Percentiles rank a stretch among this genome's conserved stretches.
These are phyloP conservation scores for Poecile atricapillus DNA, from an alignment of 2,113 vertebrate species.

Conservation along the genomic window DNA sequence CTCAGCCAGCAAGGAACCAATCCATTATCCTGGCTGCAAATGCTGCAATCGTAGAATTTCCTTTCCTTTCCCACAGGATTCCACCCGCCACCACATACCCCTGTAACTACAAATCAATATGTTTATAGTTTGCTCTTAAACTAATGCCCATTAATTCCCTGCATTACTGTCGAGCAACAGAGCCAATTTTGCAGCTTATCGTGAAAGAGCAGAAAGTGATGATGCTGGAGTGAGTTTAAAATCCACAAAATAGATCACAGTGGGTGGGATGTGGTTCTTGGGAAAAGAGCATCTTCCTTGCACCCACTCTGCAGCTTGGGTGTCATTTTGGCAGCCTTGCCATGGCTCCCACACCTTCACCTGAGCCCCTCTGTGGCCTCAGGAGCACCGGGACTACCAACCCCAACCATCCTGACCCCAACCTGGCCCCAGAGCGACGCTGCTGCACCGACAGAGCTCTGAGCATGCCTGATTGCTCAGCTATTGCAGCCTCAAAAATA, in stretches of 20 bases:
- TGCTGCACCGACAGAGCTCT: neutral
- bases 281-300: slow-evolving; percentile 27
- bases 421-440: rapidly evolving
- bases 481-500: neutral
- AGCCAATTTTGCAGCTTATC: slow-evolving; percentile 18
- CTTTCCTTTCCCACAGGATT: neutral
- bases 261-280: neutral
- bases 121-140: slow-evolving; percentile 48
- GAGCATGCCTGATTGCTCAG: rapidly evolving
- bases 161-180: neutral
- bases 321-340: neutral
- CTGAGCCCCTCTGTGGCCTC: neutral
- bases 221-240: neutral
- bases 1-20: neutral
- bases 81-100: neutral
- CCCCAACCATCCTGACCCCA: neutral
- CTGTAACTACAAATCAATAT: neutral
- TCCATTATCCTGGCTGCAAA: neutral
- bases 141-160: slow-evolving; percentile 48
- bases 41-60: neutral
- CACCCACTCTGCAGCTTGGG: neutral
- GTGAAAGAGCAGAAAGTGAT: slow-evolving; percentile 17
- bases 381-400: rapidly evolving
- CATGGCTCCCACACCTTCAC: rapidly evolving
- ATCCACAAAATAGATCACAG: slow-evolving; percentile 29